Base-by-base conservation (phyloP, 2,797 vertebrate species). In the Urophycis tenuis region DNA sequence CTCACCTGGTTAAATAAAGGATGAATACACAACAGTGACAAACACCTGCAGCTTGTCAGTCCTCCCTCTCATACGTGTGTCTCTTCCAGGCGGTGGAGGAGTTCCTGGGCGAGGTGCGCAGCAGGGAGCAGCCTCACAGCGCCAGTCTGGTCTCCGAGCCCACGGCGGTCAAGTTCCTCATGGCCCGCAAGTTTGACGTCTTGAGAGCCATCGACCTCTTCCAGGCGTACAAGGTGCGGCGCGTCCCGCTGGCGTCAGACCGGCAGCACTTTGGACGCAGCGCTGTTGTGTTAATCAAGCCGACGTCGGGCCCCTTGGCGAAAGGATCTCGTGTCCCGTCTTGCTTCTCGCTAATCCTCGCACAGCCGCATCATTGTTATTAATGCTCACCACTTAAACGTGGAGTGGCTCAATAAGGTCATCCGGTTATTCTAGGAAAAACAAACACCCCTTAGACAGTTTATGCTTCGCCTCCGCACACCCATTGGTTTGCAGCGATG, bases 181-280 rank as follows among this genome's bases (percentile, higher is more conserved):
- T 94, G 93, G 94, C 94, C 85, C 92, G 94, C 82, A 95, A 95
- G 88, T 95, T 95, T 90, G 94, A 95, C 33, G 93, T 95, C 80
- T 87, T 86, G 77, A 91, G 94, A 91, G 93, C 94, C 86, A 93
- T 94, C 72, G 88, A 94, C 82, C 93, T 95, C 80, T 94, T 95
- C 84, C 92, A 95, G 87, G 94, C 92, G 41, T 95, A 95, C 85
- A 95, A 94, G 93, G 94, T 95, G 90, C 74, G 75, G 81, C 67
- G 33, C 41, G 34, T 25, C 49, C 30, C 7, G 3, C 11, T n/a
- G 32, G 25, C 19, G 77, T 53, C 41, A 11, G 69, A 30, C 17
- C 67, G 72, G 76, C 34, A 25, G 29, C 39, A 60, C 73, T 79
- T 79, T 25, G 53, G 35, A 76, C 25, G 14, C 34, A 30, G 35